A percentile compares a stretch with the other conserved stretches of the same genome.
phyloP scores from a whole-genome alignment of 2,113 vertebrate species.

The Grantiella picta region DNA sequence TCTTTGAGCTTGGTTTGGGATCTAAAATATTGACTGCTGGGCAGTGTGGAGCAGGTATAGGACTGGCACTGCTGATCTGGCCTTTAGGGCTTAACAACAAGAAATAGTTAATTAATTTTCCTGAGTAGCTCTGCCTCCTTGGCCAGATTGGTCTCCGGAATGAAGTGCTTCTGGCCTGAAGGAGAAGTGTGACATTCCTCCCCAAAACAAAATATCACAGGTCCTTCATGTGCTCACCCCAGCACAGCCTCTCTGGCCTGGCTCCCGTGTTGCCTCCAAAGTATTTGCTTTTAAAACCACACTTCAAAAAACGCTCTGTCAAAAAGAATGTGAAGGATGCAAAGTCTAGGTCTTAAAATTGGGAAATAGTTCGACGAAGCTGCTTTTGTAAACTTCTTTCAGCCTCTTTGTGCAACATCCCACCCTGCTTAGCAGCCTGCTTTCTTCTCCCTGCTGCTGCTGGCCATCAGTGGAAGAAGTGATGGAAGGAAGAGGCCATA shows the following conservation, averaged over 20 bases:
- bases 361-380: not conserved
- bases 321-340: not conserved
- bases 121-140: not conserved
- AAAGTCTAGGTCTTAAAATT: not conserved
- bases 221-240: not conserved
- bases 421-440: not conserved
- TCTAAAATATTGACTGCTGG: not conserved
- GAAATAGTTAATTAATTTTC: not conserved
- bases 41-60: not conserved
- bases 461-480: not conserved
- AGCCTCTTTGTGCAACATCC: not conserved
- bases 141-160: not conserved
- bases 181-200: constrained; percentile 13
- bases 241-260: rapidly evolving
- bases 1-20: not conserved
- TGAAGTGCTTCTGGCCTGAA: constrained; percentile 9
- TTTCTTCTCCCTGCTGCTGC: not conserved
- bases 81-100: not conserved
- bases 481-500: not conserved
- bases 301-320: not conserved
- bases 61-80: not conserved
- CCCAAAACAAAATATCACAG: not conserved
- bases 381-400: not conserved
- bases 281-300: not conserved
- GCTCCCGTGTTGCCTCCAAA: not conserved